Conservation (phyloP, 2,113 vertebrate genomes). For the Cephalopholis sonnerati region DNA sequence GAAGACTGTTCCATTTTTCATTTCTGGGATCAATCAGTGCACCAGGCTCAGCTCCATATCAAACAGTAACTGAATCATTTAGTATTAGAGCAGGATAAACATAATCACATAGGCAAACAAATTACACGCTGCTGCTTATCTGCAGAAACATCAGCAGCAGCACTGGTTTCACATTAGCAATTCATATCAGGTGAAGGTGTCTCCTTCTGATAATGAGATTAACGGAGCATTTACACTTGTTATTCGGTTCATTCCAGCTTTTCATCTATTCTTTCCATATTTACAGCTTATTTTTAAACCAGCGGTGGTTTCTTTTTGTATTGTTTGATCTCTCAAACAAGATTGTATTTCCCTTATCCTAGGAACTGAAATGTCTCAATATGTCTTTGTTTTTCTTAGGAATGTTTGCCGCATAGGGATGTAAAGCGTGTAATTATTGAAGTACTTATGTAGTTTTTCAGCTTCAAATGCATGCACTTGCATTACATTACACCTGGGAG, state of each 20-base stretch:
- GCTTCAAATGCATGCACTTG: not conserved
- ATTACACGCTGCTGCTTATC: slow-evolving; percentile 51
- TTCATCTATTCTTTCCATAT: not conserved
- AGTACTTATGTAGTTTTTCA: not conserved
- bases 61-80: slow-evolving; percentile 62
- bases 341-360: not conserved
- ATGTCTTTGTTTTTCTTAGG: not conserved
- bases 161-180: slow-evolving; percentile 39
- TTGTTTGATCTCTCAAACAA: slow-evolving; percentile 5
- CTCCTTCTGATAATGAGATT: slow-evolving; percentile 37
- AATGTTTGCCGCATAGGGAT: not conserved
- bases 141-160: slow-evolving; percentile 39
- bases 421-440: not conserved
- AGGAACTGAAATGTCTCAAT: not conserved
- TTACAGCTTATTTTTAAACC: not conserved
- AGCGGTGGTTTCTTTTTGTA: not conserved
- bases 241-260: not conserved
- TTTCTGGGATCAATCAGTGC: slow-evolving; percentile 53
- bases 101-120: slow-evolving; percentile 63
- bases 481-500: no score
- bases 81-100: slow-evolving; percentile 56
- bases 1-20: slow-evolving; percentile 62
- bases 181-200: slow-evolving; percentile 53
- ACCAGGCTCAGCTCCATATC: slow-evolving; percentile 22
- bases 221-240: slow-evolving; percentile 24